Evolutionary conservation across 2,797 vertebrate species (phyloP).

Genomic region (Helicolenus hilgendorfi): DNA sequence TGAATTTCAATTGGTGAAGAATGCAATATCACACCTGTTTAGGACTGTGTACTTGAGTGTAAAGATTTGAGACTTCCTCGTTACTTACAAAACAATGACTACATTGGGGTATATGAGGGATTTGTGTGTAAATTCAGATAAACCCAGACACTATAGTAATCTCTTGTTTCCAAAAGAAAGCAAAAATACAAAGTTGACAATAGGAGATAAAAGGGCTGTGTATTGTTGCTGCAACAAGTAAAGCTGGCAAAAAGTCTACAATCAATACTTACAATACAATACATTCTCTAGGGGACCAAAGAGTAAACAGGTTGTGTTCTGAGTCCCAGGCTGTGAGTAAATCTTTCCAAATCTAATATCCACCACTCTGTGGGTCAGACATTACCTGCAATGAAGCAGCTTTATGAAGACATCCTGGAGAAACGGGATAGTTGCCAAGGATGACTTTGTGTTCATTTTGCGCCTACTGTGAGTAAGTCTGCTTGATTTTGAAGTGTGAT

Average conservation of each 20-base stretch:
- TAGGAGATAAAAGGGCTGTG: not conserved
- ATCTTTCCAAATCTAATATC: conserved; percentile 46
- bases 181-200: not conserved
- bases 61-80: not conserved
- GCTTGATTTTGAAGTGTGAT: not conserved
- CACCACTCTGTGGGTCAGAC: conserved; percentile 18
- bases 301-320: conserved; percentile 27
- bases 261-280: conserved; percentile 39
- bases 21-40: not conserved
- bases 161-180: not conserved
- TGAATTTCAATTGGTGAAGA: not conserved
- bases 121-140: not conserved
- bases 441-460: not conserved
- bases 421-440: conserved; percentile 3
- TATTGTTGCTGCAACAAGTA: conserved; percentile 2
- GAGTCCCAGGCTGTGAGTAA: conserved; percentile 35
- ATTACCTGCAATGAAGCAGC: conserved; percentile 18
- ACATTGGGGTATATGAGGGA: not conserved
- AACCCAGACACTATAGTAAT: not conserved
- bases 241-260: conserved; percentile 27
- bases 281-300: conserved; percentile 36
- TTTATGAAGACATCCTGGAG: conserved; percentile 27
- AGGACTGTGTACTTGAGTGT: not conserved
- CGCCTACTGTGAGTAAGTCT: not conserved
- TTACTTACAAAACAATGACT: not conserved